phyloP scores from a whole-genome alignment of 2,797 vertebrate genomes.

The Crax fasciolata region DNA sequence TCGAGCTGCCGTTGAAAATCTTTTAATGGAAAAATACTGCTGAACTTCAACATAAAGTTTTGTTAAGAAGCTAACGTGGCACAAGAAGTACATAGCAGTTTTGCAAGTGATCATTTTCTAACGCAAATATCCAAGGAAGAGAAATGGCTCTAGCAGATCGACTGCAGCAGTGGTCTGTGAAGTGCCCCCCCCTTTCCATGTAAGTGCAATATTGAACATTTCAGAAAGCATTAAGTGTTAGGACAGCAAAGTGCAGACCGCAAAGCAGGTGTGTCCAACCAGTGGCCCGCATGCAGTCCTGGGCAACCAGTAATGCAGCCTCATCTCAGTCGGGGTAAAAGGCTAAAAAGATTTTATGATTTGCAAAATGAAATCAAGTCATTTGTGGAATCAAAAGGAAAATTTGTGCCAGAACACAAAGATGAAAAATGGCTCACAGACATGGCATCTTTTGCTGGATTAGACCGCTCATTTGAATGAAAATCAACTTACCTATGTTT shows the following conservation, averaged over 20 bases:
- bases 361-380: no score
- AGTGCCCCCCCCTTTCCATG: background rate
- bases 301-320: background rate
- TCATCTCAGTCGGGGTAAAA: no score
- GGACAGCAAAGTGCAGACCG: background rate
- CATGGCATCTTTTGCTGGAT: no score
- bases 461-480: no score
- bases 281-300: background rate
- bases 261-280: background rate
- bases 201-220: background rate
- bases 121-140: background rate
- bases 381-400: no score
- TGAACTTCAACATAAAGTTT: background rate
- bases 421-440: no score
- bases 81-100: background rate
- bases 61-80: background rate
- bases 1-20: constrained; percentile 10
- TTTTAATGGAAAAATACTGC: background rate
- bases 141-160: background rate
- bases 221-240: background rate
- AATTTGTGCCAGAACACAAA: no score
- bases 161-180: background rate
- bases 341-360: no score
- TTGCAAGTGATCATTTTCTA: background rate
- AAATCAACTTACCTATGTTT: no score